Conservation (phyloP, 2,797 vertebrate species). For the Scleropages formosus region DNA sequence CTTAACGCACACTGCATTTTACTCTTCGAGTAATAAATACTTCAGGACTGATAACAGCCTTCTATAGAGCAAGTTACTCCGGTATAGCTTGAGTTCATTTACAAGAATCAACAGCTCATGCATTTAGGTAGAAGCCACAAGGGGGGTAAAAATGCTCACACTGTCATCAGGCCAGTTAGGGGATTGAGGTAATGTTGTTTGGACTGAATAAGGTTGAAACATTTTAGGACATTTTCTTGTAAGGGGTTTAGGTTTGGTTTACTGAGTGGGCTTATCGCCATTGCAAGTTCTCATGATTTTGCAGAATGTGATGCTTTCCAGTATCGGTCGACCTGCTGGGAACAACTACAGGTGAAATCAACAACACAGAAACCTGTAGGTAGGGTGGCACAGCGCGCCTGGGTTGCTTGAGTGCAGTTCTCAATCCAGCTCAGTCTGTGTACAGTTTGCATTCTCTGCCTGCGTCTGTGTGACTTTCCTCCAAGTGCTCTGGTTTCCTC, state of each 20-base stretch:
- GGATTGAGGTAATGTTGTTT: neutral
- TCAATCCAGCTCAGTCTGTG: too few relatives aligned
- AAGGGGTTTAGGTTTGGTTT: neutral
- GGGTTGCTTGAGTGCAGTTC: too few relatives aligned
- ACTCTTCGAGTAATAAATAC: conserved; percentile 16
- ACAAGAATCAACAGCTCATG: neutral
- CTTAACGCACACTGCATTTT: neutral
- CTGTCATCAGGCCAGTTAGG: neutral
- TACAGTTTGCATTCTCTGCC: too few relatives aligned
- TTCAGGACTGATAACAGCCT: conserved; percentile 1
- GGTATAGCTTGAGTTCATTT: neutral
- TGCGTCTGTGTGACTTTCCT: too few relatives aligned
- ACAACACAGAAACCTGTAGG: neutral
- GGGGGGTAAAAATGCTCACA: neutral
- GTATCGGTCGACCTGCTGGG: neutral
- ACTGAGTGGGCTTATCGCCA: neutral
- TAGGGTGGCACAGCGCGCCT: too few relatives aligned
- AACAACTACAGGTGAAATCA: neutral
- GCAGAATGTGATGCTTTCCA: neutral
- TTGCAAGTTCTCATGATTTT: neutral
- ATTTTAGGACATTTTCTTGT: neutral
- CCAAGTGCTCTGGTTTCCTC: too few relatives aligned
- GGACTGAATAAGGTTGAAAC: neutral
- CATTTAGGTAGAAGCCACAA: neutral
- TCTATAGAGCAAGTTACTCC: too few relatives aligned